Base-by-base conservation (phyloP, 2,797 vertebrate species). In the Sebastes flavidus region DNA sequence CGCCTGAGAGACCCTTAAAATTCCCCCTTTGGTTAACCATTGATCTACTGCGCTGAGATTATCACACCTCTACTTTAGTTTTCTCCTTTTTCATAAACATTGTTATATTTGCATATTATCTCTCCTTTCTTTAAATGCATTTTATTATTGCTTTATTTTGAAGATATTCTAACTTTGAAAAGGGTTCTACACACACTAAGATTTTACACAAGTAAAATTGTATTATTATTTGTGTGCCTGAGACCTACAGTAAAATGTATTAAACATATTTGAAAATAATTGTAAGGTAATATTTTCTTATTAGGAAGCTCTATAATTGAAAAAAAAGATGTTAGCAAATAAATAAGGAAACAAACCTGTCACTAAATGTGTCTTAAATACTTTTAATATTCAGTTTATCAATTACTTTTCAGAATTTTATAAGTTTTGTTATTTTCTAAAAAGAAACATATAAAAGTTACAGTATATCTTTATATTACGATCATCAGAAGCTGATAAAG, bases 1-100 rank as follows among this genome's bases (percentile, higher is more conserved):
- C 3, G 62, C 71, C 8, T 49, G 63, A 83, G 6, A 9, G 61
- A 80, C 8, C 65, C 60, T 36, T 65, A 6, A 84, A 88, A 79
- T 56, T 52, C 76, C 80, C 58, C n/a, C 3, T 25, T n/a, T 22
- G 2, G 8, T 73, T 60, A 25, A 11, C 24, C 8, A 10, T 30
- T 4, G n/a, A 27, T 14, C 14, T 59, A 6, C 29, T 58, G 3
- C 0, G 1, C 60, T 46, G 5, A 70, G 30, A 63, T 30, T 2
- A 14, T 38, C 5, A 34, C 16, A 18, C 1, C 1, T 13, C 22
- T 42, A 3, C 3, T 22, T 55, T 34, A 1, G 12, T 54, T 32
- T 16, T 55, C 8, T 58, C 6, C 16, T 42, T 36, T 52, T 62
- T 61, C 8, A 56, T 1, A 24, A 58, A 52, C n/a, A 8, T 10